Percentiles rank a stretch among this genome's conserved stretches.
phyloP scores from a whole-genome alignment of 2,113 vertebrate species.

The Andinoacara biseriatus region DNA sequence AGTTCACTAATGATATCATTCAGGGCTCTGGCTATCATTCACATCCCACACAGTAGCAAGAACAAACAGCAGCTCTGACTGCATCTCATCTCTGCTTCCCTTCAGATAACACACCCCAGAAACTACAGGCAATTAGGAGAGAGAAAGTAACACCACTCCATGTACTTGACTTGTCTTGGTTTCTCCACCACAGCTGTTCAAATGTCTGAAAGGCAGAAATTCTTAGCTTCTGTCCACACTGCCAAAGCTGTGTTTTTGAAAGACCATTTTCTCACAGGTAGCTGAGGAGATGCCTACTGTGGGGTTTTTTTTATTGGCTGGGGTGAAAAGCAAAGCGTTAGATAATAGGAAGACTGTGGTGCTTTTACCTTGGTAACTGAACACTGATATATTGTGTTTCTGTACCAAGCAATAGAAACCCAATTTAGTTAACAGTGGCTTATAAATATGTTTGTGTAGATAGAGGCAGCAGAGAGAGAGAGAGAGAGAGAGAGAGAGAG shows the following conservation, averaged over 20 bases:
- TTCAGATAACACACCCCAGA: constrained; percentile 63
- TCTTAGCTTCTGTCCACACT: constrained; percentile 21
- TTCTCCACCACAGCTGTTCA: constrained; percentile 52
- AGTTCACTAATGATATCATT: constrained; percentile 74
- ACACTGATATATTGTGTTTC: constrained; percentile 27
- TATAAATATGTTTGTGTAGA: background rate
- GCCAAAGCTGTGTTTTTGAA: constrained; percentile 21
- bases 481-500: background rate
- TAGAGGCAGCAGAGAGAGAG: background rate
- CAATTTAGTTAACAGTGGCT: constrained; percentile 9
- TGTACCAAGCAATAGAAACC: constrained; percentile 21
- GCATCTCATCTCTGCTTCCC: constrained; percentile 67
- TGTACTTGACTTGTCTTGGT: constrained; percentile 49
- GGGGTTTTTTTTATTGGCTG: constrained; percentile 37
- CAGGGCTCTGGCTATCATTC: constrained; percentile 68
- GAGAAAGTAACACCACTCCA: constrained; percentile 54
- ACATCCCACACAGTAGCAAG: constrained; percentile 64
- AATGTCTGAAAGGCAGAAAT: constrained; percentile 43
- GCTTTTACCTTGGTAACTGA: constrained; percentile 40
- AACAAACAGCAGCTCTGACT: constrained; percentile 69
- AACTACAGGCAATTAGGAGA: constrained; percentile 75
- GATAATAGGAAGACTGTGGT: constrained; percentile 32
- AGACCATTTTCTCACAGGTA: constrained; percentile 28
- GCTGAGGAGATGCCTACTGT: constrained; percentile 15
- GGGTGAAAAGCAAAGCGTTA: constrained; percentile 20